phyloP scores from a whole-genome alignment of 2,888 invertebrate genomes.

The Tryphoninae sp. region DNA sequence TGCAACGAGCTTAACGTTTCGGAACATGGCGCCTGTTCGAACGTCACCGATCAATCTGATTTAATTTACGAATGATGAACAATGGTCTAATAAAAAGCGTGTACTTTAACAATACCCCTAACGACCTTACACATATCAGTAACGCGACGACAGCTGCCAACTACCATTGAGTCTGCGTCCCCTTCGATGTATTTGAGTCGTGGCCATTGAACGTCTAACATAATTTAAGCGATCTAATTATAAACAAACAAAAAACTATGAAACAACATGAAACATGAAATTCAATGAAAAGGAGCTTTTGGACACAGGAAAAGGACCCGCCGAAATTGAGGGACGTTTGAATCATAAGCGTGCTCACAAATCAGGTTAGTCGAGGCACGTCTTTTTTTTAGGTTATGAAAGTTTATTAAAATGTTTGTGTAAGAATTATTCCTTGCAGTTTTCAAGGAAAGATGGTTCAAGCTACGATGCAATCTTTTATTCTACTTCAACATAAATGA shows the following conservation, averaged over 20 bases:
- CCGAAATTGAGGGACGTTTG: conserved; percentile 87
- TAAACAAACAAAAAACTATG: neutral
- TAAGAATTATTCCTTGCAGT: conserved; percentile 81
- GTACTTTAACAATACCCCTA: too few relatives aligned
- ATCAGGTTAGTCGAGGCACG: conserved; percentile 73
- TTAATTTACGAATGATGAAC: too few relatives aligned
- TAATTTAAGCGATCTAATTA: neutral
- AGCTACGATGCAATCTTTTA: conserved; percentile 88
- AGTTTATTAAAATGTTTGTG: neutral
- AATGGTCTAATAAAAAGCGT: too few relatives aligned
- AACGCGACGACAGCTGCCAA: too few relatives aligned
- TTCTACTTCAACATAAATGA: conserved; percentile 90
- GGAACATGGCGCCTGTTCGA: too few relatives aligned
- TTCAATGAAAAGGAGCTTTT: conserved; percentile 88
- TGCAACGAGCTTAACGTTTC: too few relatives aligned
- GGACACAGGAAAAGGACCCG: conserved; percentile 84
- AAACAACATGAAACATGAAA: conserved; percentile 84
- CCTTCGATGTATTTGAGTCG: too few relatives aligned
- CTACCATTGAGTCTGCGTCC: too few relatives aligned
- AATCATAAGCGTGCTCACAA: conserved; percentile 84
- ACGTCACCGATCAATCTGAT: too few relatives aligned
- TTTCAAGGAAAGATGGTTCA: conserved; percentile 91
- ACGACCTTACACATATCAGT: too few relatives aligned
- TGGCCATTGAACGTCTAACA: too few relatives aligned
- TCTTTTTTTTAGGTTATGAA: conserved; percentile 32